These are phyloP conservation scores for Priocnemis perturbator DNA, from an alignment of 2,888 invertebrate species.

Conservation along the genomic window DNA sequence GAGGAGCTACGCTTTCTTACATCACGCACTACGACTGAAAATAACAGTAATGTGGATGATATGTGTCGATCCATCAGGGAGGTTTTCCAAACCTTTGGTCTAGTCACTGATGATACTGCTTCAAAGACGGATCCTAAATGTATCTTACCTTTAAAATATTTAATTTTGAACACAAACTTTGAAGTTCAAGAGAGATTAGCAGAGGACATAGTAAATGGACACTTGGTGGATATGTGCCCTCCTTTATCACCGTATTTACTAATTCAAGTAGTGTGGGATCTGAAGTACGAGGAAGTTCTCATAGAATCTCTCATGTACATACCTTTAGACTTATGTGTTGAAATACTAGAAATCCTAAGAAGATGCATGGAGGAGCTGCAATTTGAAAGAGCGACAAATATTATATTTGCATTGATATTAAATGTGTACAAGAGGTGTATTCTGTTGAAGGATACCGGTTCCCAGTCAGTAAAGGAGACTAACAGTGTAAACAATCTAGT, in stretches of 20 bases:
- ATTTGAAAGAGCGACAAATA: constrained; percentile 50
- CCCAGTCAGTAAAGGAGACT: constrained; percentile 48
- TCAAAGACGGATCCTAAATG: constrained; percentile 31
- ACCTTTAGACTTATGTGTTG: constrained; percentile 66
- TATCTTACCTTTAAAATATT: constrained; percentile 57
- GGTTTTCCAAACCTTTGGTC: constrained; percentile 32
- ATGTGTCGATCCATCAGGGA: constrained; percentile 45
- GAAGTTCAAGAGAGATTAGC: constrained; percentile 58
- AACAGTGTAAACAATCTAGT: constrained; percentile 49
- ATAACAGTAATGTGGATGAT: constrained; percentile 43
- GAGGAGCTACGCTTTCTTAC: constrained; percentile 54
- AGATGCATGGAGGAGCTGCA: constrained; percentile 58
- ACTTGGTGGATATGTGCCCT: constrained; percentile 66
- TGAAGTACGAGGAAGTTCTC: constrained; percentile 64
- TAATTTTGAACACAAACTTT: constrained; percentile 68
- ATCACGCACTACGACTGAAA: constrained; percentile 58
- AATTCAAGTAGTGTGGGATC: constrained; percentile 62
- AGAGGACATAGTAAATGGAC: constrained; percentile 63
- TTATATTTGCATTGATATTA: constrained; percentile 39
- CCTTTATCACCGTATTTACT: constrained; percentile 67
- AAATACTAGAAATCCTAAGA: constrained; percentile 58
- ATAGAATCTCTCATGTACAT: constrained; percentile 60
- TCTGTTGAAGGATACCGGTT: constrained; percentile 42
- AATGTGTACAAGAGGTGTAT: constrained; percentile 59
- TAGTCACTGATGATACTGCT: constrained; percentile 19